A percentile compares a stretch with the other conserved stretches of the same genome.
Conservation (phyloP, 2,888 invertebrate species). For the Ophraella communa region DNA sequence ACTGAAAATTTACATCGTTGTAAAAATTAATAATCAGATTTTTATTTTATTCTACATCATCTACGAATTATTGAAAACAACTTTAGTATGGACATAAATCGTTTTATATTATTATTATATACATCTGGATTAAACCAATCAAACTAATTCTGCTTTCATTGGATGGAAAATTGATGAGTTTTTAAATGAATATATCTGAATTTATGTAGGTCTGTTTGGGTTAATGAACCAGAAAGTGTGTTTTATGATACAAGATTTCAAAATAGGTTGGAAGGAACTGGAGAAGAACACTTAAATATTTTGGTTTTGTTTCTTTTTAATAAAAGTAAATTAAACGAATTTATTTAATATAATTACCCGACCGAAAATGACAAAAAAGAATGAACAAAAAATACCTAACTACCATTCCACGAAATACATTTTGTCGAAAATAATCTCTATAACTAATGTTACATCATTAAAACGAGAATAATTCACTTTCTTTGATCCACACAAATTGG, state of each 20-base stretch:
- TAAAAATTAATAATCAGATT: too few species aligned
- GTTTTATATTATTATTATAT: not conserved
- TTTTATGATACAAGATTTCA: not conserved
- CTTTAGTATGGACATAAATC: not conserved
- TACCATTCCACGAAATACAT: too few species aligned
- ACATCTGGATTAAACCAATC: not conserved
- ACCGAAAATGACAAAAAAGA: too few species aligned
- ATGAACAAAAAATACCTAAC: too few species aligned
- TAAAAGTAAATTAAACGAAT: too few species aligned
- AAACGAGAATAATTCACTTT: too few species aligned
- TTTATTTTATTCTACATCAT: too few species aligned
- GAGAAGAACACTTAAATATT: not conserved
- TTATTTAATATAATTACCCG: too few species aligned
- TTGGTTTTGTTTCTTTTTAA: not conserved
- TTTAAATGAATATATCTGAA: not conserved
- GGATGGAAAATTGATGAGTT: not conserved
- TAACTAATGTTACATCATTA: too few species aligned
- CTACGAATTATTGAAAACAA: not conserved
- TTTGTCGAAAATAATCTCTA: too few species aligned
- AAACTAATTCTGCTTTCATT: not conserved
- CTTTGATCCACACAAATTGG: too few species aligned
- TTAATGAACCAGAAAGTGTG: not conserved
- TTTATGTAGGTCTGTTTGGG: not conserved
- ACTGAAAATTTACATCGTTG: too few species aligned
- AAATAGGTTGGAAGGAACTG: not conserved